Percentiles rank a stretch among this genome's conserved stretches.
These are phyloP conservation scores for Sander vitreus DNA, from an alignment of 2,113 vertebrate species.

Conservation along the genomic window DNA sequence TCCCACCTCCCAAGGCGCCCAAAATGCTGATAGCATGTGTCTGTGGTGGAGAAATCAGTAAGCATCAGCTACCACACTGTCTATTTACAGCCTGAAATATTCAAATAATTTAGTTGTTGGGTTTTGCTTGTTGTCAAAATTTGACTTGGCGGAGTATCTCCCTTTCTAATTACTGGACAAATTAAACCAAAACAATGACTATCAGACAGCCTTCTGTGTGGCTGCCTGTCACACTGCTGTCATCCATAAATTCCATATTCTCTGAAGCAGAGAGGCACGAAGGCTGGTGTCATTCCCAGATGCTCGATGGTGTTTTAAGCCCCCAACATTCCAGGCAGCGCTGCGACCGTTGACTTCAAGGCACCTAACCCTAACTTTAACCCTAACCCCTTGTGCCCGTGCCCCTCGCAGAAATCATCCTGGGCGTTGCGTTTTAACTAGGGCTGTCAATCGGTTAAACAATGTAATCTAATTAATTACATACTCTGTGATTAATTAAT, in stretches of 20 bases:
- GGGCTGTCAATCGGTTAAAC: no score
- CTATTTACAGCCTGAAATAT: not conserved
- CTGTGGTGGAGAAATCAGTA: constrained; percentile 1
- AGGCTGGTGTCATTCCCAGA: not conserved
- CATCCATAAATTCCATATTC: constrained; percentile 16
- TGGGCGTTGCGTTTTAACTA: no score
- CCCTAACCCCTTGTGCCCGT: no score
- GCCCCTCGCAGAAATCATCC: no score
- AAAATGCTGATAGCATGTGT: not conserved
- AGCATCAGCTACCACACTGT: not conserved
- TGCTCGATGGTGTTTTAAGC: not conserved
- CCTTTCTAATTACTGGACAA: constrained; percentile 24
- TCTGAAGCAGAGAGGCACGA: not conserved
- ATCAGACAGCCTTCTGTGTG: constrained; percentile 15
- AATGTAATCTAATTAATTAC: no score
- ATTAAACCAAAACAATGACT: constrained; percentile 44
- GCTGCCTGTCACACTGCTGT: constrained; percentile 15
- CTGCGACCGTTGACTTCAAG: no score
- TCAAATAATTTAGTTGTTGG: constrained; percentile 22
- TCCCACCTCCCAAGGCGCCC: not conserved
- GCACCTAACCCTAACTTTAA: no score
- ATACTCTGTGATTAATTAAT: no score
- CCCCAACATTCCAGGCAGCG: no score
- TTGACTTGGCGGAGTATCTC: constrained; percentile 28
- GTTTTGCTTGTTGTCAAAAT: constrained; percentile 31